Conservation (phyloP, 37 sponge, comb jelly and placozoan species). For the Agelas oroides region DNA sequence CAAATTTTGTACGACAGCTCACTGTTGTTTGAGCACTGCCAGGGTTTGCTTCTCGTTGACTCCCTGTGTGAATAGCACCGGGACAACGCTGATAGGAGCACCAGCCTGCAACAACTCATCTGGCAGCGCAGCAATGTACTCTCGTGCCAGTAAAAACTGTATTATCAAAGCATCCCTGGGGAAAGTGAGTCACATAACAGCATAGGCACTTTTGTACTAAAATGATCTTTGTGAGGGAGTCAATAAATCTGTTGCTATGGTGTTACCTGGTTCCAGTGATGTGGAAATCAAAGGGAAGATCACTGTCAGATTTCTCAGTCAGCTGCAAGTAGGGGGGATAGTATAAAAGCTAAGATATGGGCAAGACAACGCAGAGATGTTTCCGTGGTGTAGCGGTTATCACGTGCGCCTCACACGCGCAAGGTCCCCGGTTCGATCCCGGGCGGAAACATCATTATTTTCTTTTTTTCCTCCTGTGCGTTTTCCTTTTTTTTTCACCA, state of each 20-base stretch:
- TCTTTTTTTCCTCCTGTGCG: background rate
- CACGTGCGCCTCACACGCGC: constrained; percentile 85
- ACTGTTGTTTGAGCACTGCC: constrained; percentile 49
- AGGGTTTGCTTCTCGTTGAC: constrained; percentile 71
- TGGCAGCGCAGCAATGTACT: constrained; percentile 26
- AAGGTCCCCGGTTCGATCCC: constrained; percentile 82
- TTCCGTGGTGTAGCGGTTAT: constrained; percentile 82
- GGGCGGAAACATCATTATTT: constrained; percentile 66
- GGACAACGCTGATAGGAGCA: constrained; percentile 51
- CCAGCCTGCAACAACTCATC: constrained; percentile 41
- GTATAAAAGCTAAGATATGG: background rate
- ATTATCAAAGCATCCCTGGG: constrained; percentile 51
- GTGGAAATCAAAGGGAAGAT: constrained; percentile 46
- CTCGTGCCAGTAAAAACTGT: constrained; percentile 56
- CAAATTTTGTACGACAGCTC: no score
- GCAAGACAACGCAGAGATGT: background rate
- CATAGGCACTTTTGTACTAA: no score
- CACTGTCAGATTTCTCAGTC: background rate
- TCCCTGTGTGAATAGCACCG: constrained; percentile 78
- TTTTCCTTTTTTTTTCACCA: no score
- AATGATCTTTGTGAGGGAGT: constrained; percentile 12
- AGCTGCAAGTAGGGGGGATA: constrained; percentile 18
- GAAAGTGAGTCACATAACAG: no score
- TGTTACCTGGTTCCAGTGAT: constrained; percentile 69
- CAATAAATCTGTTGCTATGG: background rate